phyloP scores from a whole-genome alignment of 2,888 invertebrate species.

The Pyrocoelia pectoralis region DNA sequence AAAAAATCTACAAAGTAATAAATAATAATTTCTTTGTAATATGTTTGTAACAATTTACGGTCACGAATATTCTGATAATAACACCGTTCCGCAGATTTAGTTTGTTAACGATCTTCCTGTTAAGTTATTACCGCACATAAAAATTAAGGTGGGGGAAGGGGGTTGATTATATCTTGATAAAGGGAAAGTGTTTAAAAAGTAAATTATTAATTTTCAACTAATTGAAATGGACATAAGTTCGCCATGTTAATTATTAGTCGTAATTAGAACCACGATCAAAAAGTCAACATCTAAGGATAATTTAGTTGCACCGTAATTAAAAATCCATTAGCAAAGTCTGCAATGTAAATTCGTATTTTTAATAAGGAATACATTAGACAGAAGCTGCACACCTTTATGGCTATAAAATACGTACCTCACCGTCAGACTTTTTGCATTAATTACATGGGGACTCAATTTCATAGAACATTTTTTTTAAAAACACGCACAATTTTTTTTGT shows the following conservation, averaged over 20 bases:
- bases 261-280: slow-evolving; percentile 57
- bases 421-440: slow-evolving; percentile 33
- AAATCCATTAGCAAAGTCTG: slow-evolving; percentile 59
- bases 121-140: slow-evolving; percentile 14
- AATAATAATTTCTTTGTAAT: slow-evolving; percentile 6
- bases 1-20: slow-evolving; percentile 10
- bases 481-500: slow-evolving; percentile 2
- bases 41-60: slow-evolving; percentile 5
- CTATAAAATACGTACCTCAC: slow-evolving; percentile 34
- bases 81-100: slow-evolving; percentile 5
- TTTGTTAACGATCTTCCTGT: slow-evolving; percentile 23
- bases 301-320: slow-evolving; percentile 59
- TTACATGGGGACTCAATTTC: slow-evolving; percentile 24
- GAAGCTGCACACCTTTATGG: slow-evolving; percentile 34
- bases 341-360: slow-evolving; percentile 58
- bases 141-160: slow-evolving; percentile 9
- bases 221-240: slow-evolving; percentile 57
- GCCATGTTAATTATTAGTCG: slow-evolving; percentile 55
- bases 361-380: slow-evolving; percentile 50
- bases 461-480: slow-evolving; percentile 19
- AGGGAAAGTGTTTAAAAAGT: slow-evolving; percentile 36
- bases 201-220: slow-evolving; percentile 54
- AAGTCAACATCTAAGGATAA: slow-evolving; percentile 56
- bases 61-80: slow-evolving; percentile 12
- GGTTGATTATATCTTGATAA: slow-evolving; percentile 23